Evolutionary conservation across 2,797 vertebrate genomes (phyloP), one percentile per base, ranked within the genome.

Genomic region (Sarcoramphus papa): DNA sequence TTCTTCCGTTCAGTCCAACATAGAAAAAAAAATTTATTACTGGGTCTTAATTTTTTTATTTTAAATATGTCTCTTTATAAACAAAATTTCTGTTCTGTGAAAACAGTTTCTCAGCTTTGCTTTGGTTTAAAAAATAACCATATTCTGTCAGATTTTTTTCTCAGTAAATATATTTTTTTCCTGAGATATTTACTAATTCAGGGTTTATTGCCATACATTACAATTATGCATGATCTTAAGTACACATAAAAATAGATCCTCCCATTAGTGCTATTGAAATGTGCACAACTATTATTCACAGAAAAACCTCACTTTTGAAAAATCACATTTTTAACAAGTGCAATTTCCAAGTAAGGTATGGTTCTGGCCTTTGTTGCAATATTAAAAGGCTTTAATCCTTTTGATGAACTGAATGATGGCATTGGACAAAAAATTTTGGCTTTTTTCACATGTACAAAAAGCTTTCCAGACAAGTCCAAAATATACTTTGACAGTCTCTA

Each of bases 341-440:
- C 1, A 21, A 2, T 80, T 88, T 88, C n/a, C 4, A 35, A 47
- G 15, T 57, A 54, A 77, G 10, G 1, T 56, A 19, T 27, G 6
- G 6, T 45, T 75, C 16, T 74, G 18, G 13, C 9, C 28, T 86
- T 77, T 60, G 20, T 23, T 84, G 14, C 31, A 56, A 31, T 84
- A 77, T 37, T 64, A 65, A 73, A 72, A 72, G 9, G 0, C 17
- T 74, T 64, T n/a, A 50, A 60, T 72, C 12, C 10, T 75, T 93
- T 68, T 48, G 31, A 54, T 74, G 51, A 87, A 53, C 5, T 7
- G 16, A 83, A 86, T 67, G 14, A 31, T 41, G 15, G 8, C 18
- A 14, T 1, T 78, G 30, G 13, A 45, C 5, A 75, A 1, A 68
- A 68, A 92, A 86, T n/a, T 30, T 7, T 83, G 4, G 0, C 0